Percentiles rank a stretch among this genome's conserved stretches.
Evolutionary conservation across 2,113 vertebrate genomes (phyloP).

Genomic region (Rattus norvegicus): GRCr8 NC_086029.1:58316501-58317000

Average conservation of each 20-base stretch:
- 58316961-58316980: slow-evolving; percentile 57
- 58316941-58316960: neutral
- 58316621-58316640: neutral
- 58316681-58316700: neutral
- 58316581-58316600: neutral
- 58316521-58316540: slow-evolving; percentile 26
- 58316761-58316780: slow-evolving; percentile 65
- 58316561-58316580: neutral
- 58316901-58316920: neutral
- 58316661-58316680: slow-evolving; percentile 48
- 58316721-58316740: slow-evolving; percentile 52
- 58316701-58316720: slow-evolving; percentile 46
- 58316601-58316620: neutral
- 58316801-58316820: slow-evolving; percentile 54
- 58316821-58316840: slow-evolving; percentile 63
- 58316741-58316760: slow-evolving; percentile 51
- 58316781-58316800: slow-evolving; percentile 56
- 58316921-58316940: slow-evolving; percentile 56
- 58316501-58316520: neutral
- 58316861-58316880: neutral
- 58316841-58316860: neutral
- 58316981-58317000: slow-evolving; percentile 53
- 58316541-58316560: neutral
- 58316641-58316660: slow-evolving; percentile 46
- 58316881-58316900: neutral